Base-by-base conservation (phyloP, 2,797 vertebrate species). In the Mus caroli region DNA sequence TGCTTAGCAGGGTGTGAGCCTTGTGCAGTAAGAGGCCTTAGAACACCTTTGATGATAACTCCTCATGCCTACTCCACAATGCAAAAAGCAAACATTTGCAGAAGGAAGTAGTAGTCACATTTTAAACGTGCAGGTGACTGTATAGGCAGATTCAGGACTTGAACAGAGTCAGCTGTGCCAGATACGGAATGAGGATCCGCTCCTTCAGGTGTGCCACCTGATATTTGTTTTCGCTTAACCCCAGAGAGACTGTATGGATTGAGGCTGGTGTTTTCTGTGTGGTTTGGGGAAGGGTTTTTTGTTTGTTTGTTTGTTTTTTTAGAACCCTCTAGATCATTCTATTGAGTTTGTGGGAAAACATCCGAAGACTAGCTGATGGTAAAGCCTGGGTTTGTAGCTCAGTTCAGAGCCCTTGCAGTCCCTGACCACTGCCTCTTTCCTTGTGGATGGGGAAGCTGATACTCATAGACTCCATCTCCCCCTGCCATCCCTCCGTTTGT, bases 11-110 rank as follows among this genome's bases (percentile, higher is more conserved):
- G 24, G 15, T 0, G 54, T 91, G 50, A 60, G 20, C 34, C 37
- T 54, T 52, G 13, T 6, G 20, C 88, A 88, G 40, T 56, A 56
- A 80, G 84, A 78, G 34, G 78, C 26, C 17, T 87, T 80, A 22
- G 71, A 78, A 83, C 52, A 67, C 50, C 73, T 94, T 78, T 67
- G 24, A 40, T 56, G 56, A 12, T 22, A 52, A 20, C 67, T 91
- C 24, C 84, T 40, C 28, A 1, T 37, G 60, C 24, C 17, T 80
- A 60, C 9, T 11, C 52, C 43, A 7, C 26, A 13, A 12, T 4
- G 3, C 90, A n/a, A 76, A 79, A 93, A 90, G 37, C 69, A 96
- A 95, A 93, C 52, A 87, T 95, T 90, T 94, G 34, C 77, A 93
- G 56, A 86, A 95, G 56, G 84, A 92, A 92, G 54, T 56, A 89